Percentiles rank a stretch among this genome's conserved stretches.
Conservation (phyloP, 2,797 vertebrate species). For the Coregonus sp. region DNA sequence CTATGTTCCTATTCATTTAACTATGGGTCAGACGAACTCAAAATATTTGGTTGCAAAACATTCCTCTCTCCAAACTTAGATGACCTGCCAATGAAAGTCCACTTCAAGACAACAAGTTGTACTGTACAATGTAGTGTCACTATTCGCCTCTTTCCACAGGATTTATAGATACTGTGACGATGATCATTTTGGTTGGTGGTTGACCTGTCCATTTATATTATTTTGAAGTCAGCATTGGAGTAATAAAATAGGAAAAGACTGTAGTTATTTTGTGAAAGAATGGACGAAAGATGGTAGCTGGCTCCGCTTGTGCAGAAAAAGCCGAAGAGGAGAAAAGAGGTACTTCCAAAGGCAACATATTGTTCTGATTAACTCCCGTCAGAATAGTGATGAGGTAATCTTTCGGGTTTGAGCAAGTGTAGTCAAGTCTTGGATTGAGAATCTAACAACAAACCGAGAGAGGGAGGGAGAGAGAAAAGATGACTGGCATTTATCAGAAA, state of each 20-base stretch:
- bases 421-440: conserved; percentile 58
- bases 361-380: conserved; percentile 76
- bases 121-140: background rate
- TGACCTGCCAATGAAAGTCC: background rate
- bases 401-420: conserved; percentile 41
- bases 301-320: conserved; percentile 24
- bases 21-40: background rate
- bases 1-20: background rate
- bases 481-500: conserved; percentile 55
- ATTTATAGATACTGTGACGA: background rate
- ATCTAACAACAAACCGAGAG: conserved; percentile 43
- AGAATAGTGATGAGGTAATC: conserved; percentile 75
- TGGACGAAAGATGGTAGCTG: conserved; percentile 31
- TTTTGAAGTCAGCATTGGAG: conserved; percentile 18
- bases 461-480: conserved; percentile 37
- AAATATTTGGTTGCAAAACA: background rate
- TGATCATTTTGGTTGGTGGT: conserved; percentile 11
- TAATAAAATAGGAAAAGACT: conserved; percentile 21
- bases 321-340: conserved; percentile 15
- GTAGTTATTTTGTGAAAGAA: conserved; percentile 29
- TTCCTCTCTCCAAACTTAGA: background rate
- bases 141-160: background rate
- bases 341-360: conserved; percentile 67
- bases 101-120: background rate
- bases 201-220: conserved; percentile 9